Conservation (phyloP, 2,888 invertebrate genomes). For the Oscheius myriophilus region DNA sequence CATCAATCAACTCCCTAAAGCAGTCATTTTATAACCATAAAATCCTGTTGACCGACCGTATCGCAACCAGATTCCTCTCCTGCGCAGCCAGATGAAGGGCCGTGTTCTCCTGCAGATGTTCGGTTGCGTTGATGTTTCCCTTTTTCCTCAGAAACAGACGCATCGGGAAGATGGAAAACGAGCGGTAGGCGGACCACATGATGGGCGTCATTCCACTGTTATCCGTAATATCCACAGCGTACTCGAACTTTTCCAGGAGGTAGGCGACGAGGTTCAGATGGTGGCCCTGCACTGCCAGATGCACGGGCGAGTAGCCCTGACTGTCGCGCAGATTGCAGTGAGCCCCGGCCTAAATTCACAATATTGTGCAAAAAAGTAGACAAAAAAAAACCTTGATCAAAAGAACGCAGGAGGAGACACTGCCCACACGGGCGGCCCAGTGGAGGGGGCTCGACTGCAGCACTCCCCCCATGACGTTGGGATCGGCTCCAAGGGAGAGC, state of each 20-base stretch:
- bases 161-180: slow-evolving; percentile 82
- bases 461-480: slow-evolving; percentile 95
- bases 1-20: slow-evolving; percentile 50
- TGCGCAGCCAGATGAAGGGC: slow-evolving; percentile 95
- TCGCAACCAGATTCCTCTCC: slow-evolving; percentile 88
- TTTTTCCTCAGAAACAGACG: slow-evolving; percentile 90
- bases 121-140: slow-evolving; percentile 85
- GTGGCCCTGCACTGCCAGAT: slow-evolving; percentile 74
- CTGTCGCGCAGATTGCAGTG: slow-evolving; percentile 80
- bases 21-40: neutral
- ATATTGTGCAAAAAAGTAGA: slow-evolving; percentile 65
- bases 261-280: slow-evolving; percentile 96
- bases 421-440: slow-evolving; percentile 92
- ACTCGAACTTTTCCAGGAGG: slow-evolving; percentile 91
- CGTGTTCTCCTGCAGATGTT: slow-evolving; percentile 82
- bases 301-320: slow-evolving; percentile 77
- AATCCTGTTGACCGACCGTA: slow-evolving; percentile 73
- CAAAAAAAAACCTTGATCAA: slow-evolving; percentile 78
- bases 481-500: slow-evolving; percentile 80
- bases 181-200: slow-evolving; percentile 90
- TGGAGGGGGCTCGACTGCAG: slow-evolving; percentile 94
- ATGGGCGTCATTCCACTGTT: slow-evolving; percentile 86
- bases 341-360: slow-evolving; percentile 42
- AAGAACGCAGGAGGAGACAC: slow-evolving; percentile 82
- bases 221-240: slow-evolving; percentile 78